Percentiles rank a stretch among this genome's conserved stretches.
These are phyloP conservation scores for Clarias laeviceps DNA, from an alignment of 2,797 vertebrate genomes.

Conservation along the genomic window DNA sequence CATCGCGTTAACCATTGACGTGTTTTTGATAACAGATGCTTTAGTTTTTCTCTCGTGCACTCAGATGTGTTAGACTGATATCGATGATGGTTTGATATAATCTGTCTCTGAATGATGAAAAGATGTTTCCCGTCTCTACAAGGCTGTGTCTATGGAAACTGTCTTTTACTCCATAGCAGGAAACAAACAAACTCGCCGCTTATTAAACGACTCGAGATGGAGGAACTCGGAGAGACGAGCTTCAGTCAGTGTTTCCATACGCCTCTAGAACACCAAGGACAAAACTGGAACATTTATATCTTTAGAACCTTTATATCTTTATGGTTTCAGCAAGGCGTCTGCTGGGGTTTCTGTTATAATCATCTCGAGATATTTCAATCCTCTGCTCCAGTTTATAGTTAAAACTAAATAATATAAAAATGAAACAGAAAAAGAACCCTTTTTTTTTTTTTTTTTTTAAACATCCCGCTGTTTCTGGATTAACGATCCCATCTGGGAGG, in stretches of 20 bases:
- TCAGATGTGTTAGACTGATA: background rate
- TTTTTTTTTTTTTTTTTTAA: slow-evolving; percentile 52
- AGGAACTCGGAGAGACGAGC: slow-evolving; percentile 33
- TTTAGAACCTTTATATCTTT: background rate
- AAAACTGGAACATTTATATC: background rate
- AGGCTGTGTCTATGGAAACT: slow-evolving; percentile 37
- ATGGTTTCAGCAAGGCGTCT: background rate
- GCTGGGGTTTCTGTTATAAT: background rate
- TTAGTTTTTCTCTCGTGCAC: background rate
- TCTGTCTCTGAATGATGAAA: slow-evolving; percentile 17
- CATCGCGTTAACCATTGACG: background rate
- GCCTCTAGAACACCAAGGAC: slow-evolving; percentile 2
- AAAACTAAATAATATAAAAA: background rate
- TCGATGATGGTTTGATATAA: background rate
- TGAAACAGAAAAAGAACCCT: background rate
- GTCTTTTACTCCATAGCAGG: slow-evolving; percentile 36
- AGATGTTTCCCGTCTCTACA: slow-evolving; percentile 9
- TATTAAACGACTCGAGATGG: slow-evolving; percentile 33
- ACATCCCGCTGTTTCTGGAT: slow-evolving; percentile 60
- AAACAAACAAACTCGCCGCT: slow-evolving; percentile 32
- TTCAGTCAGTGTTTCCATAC: slow-evolving; percentile 40
- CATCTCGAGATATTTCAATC: background rate
- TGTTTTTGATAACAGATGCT: background rate
- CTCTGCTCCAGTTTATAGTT: background rate
- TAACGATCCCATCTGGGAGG: slow-evolving; percentile 66